These are phyloP conservation scores for Prunella himalayana DNA, from an alignment of 2,113 vertebrate species.

Conservation along the genomic window DNA sequence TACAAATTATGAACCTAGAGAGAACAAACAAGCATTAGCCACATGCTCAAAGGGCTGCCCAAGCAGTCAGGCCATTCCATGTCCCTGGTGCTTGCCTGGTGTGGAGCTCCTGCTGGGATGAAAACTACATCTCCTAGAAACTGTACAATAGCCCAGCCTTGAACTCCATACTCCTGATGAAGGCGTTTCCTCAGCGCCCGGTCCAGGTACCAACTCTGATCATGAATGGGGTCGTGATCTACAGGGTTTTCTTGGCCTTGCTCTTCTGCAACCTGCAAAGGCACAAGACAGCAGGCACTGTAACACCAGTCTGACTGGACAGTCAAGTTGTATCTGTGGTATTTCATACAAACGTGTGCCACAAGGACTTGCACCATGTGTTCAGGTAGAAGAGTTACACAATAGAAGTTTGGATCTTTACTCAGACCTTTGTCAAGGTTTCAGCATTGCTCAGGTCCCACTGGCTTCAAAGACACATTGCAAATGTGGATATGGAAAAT, in stretches of 20 bases:
- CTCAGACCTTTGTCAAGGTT: background rate
- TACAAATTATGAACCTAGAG: conserved; percentile 81
- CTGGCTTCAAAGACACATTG: background rate
- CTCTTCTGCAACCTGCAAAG: conserved; percentile 76
- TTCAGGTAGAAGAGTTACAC: background rate
- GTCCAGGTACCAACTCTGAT: conserved; percentile 83
- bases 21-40: conserved; percentile 26
- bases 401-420: background rate
- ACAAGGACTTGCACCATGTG: fast-evolving
- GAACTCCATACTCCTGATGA: conserved; percentile 78
- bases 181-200: conserved; percentile 72
- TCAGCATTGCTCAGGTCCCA: background rate
- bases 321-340: fast-evolving
- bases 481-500: background rate
- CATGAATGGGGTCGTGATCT: conserved; percentile 80
- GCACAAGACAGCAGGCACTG: background rate
- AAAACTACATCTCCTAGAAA: conserved; percentile 82
- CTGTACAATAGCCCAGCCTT: conserved; percentile 83
- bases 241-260: conserved; percentile 79
- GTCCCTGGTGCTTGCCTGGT: conserved; percentile 68
- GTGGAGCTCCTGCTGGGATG: conserved; percentile 81
- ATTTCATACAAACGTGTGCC: fast-evolving
- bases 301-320: background rate
- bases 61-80: background rate
- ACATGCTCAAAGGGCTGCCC: background rate